Evolutionary conservation across 2,888 invertebrate species (phyloP), one percentile per base, ranked within the genome.

Genomic region (Prosopocoilus inquinatus): DNA sequence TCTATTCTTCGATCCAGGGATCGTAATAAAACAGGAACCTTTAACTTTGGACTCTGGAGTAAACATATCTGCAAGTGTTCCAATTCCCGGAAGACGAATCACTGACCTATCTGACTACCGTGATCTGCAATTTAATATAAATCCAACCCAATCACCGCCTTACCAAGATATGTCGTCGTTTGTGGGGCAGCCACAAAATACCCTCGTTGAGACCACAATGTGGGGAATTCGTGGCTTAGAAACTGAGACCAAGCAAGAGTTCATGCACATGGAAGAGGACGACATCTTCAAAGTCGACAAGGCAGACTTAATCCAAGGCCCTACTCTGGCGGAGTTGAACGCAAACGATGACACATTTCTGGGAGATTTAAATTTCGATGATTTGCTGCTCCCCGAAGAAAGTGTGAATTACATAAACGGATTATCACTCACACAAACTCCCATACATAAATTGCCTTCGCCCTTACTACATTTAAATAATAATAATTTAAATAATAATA

Each of bases 231-330:
- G 74, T 72, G 46, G 72, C 28, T 59, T 61, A 3, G 67, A 65
- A 52, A 48, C 38, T 11, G 53, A 45, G 12, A 53, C 57, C 8
- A 56, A 53, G 38, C 59, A 63, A 33, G 52, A 55, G 9, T 86
- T 88, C 67, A 87, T 75, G 36, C 75, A 86, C 75, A 88, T 91
- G 85, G 92, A 93, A 69, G 92, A 93, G 69, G 93, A 93, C 72
- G 93, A 92, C 71, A 91, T 92, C 67, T 91, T 93, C 74, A 87
- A 91, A 81, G 90, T 92, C 51, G 93, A 94, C 75, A 91, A 92
- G 77, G 86, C 90, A 36, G 93, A 93, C 78, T 80, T 91, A 60
- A 89, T 93, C 66, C 87, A 91, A 75, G 76, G 90, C 2, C 89
- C 92, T 0, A 92, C 92, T 59, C 80, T 94, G 52, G 91, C 91